Evolutionary conservation across 2,888 invertebrate species (phyloP).

Genomic region (Hipparchia sbordonii): DNA sequence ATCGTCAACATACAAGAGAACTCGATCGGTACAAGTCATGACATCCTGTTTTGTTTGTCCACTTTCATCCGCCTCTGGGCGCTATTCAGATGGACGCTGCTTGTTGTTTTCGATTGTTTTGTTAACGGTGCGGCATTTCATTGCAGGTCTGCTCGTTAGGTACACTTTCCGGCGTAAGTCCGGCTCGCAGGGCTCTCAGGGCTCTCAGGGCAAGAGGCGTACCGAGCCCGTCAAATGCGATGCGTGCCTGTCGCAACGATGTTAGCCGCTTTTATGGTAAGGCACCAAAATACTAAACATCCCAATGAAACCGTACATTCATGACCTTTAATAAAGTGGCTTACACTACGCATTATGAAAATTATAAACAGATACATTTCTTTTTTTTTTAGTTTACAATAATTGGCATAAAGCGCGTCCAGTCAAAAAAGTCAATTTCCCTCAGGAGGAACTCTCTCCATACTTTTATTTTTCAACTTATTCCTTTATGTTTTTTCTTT

Average conservation of each 20-base stretch:
- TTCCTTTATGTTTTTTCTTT: conserved; percentile 32
- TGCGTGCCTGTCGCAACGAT: conserved; percentile 83
- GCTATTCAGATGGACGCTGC: conserved; percentile 79
- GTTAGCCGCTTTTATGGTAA: conserved; percentile 80
- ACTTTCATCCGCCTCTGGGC: conserved; percentile 74
- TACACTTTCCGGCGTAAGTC: conserved; percentile 84
- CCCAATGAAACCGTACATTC: conserved; percentile 26
- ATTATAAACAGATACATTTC: conserved; percentile 15
- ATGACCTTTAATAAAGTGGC: conserved; percentile 5
- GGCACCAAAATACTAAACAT: conserved; percentile 50
- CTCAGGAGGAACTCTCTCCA: conserved; percentile 42
- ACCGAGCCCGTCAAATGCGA: conserved; percentile 81
- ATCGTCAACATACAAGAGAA: conserved; percentile 61
- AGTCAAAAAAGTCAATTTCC: conserved; percentile 35
- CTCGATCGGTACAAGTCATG: conserved; percentile 68
- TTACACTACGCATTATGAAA: not conserved
- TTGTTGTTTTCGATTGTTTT: conserved; percentile 76
- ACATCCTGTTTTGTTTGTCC: conserved; percentile 70
- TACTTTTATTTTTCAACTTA: conserved; percentile 39
- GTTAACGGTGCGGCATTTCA: conserved; percentile 82
- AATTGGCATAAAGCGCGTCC: conserved; percentile 69
- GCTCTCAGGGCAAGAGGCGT: conserved; percentile 79
- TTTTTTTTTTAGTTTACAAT: conserved; percentile 44
- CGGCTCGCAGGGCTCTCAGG: conserved; percentile 80
- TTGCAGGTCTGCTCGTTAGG: conserved; percentile 84